These are phyloP conservation scores for Spodoptera exigua DNA, from an alignment of 2,888 invertebrate species.

Conservation along the genomic window DNA sequence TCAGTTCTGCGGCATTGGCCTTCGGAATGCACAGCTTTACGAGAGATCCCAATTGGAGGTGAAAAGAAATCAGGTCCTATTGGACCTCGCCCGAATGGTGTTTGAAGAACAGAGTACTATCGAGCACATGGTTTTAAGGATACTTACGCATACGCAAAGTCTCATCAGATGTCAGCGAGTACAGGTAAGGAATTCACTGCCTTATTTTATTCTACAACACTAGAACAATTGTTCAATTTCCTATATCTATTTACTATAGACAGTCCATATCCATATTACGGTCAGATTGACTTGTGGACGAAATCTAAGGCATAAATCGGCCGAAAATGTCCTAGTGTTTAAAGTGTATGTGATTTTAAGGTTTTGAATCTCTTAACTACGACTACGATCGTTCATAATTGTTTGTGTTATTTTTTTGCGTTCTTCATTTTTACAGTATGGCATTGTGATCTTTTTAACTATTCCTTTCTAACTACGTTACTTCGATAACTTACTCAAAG, in stretches of 20 bases:
- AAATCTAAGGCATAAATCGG: too few species aligned
- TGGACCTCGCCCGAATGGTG: slow-evolving; percentile 98
- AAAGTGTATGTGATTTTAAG: too few species aligned
- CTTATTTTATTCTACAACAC: too few species aligned
- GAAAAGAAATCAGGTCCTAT: slow-evolving; percentile 97
- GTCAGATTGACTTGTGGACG: too few species aligned
- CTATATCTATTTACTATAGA: too few species aligned
- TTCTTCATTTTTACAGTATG: not conserved
- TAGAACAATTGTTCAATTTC: too few species aligned
- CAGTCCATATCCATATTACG: too few species aligned
- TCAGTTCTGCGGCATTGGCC: slow-evolving; percentile 98
- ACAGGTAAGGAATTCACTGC: slow-evolving; percentile 89
- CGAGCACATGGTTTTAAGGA: slow-evolving; percentile 97
- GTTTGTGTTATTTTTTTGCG: too few species aligned
- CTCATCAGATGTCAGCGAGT: slow-evolving; percentile 98
- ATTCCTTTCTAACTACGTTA: slow-evolving; percentile 5
- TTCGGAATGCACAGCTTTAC: slow-evolving; percentile 98
- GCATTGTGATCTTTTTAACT: slow-evolving; percentile 1
- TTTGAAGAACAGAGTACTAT: slow-evolving; percentile 99
- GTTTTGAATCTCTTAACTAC: too few species aligned
- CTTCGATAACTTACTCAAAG: slow-evolving; percentile 6
- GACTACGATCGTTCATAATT: too few species aligned
- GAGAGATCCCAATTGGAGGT: slow-evolving; percentile 98
- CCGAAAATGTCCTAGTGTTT: too few species aligned
- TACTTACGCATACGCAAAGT: slow-evolving; percentile 97